Evolutionary conservation across 2,797 vertebrate species (phyloP).

Genomic region (Crocidura indochinensis): DNA sequence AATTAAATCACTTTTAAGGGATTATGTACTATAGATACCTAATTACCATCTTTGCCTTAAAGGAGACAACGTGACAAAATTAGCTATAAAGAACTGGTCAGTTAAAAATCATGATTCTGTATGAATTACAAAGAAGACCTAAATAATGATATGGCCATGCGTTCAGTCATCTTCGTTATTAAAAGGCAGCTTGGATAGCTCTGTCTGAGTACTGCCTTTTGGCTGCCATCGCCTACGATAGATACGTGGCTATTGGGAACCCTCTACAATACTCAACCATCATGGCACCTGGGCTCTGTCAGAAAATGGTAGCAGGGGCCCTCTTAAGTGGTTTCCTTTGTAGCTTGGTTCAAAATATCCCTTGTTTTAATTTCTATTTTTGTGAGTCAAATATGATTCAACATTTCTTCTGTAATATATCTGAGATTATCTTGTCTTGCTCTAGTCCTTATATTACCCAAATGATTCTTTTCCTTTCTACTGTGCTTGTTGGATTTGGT

Average conservation of each 20-base stretch:
- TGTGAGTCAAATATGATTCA: not conserved
- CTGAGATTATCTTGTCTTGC: not conserved
- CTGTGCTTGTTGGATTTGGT: not conserved
- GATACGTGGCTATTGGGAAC: constrained; percentile 27
- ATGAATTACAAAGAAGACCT: not conserved
- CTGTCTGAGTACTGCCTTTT: constrained; percentile 61
- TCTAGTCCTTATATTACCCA: not conserved
- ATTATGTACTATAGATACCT: not conserved
- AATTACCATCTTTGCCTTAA: too few species aligned
- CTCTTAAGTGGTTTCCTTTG: not conserved
- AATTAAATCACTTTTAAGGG: not conserved
- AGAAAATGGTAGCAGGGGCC: not conserved
- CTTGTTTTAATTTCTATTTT: not conserved
- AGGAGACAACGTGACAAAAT: not conserved
- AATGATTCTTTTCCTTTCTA: not conserved
- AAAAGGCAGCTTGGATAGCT: not conserved
- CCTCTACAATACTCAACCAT: constrained; percentile 51
- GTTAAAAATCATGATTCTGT: not conserved
- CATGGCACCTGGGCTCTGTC: constrained; percentile 7
- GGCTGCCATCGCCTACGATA: constrained; percentile 49
- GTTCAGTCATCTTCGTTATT: not conserved
- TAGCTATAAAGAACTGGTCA: not conserved
- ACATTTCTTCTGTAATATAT: not conserved
- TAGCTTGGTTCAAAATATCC: not conserved
- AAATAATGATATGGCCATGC: not conserved